Evolutionary conservation across 2,888 invertebrate species (phyloP).

Genomic region (Tyria jacobaeae): DNA sequence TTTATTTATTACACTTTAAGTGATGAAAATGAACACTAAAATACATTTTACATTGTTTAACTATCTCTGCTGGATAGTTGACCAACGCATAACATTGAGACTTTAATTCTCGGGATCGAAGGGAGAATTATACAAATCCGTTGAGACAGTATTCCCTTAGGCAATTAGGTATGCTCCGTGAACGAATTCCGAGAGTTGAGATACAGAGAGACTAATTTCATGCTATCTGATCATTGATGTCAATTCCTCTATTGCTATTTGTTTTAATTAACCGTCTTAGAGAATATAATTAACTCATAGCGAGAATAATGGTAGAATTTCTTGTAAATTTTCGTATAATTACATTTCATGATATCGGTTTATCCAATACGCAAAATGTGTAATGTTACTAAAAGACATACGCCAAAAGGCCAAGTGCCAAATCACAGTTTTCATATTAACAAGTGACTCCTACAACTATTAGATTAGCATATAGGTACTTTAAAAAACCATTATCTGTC

Average conservation of each 20-base stretch:
- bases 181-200: constrained; percentile 53
- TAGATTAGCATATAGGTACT: too few relatives aligned
- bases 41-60: constrained; percentile 14
- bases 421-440: too few relatives aligned
- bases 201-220: constrained; percentile 32
- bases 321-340: neutral
- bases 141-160: constrained; percentile 63
- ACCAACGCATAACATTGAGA: constrained; percentile 38
- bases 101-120: constrained; percentile 51
- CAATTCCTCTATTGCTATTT: constrained; percentile 8
- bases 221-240: constrained; percentile 25
- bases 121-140: constrained; percentile 63
- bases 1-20: neutral
- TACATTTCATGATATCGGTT: too few relatives aligned
- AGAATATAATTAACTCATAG: neutral
- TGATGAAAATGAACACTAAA: neutral
- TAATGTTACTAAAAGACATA: too few relatives aligned
- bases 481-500: too few relatives aligned
- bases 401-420: too few relatives aligned
- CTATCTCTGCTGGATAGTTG: constrained; percentile 28
- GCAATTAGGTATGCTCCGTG: constrained; percentile 65
- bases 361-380: too few relatives aligned
- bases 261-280: neutral
- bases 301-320: neutral
- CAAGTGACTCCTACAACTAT: too few relatives aligned